Evolutionary conservation across 2,797 vertebrate genomes (phyloP), one percentile per base, ranked within the genome.

Genomic region (Periparus ater): DNA sequence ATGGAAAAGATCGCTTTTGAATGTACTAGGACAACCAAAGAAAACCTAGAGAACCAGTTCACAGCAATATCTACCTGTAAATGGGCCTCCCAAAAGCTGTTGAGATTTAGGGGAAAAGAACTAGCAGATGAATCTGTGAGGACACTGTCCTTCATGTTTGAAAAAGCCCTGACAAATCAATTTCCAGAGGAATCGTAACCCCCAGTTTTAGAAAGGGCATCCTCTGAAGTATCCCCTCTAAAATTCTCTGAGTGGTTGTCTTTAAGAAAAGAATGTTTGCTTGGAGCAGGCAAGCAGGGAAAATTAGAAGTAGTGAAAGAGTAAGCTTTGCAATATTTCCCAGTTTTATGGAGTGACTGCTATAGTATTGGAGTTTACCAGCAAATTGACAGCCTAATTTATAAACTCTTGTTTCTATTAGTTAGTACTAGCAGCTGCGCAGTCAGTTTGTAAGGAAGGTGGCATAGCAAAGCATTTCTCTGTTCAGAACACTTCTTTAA

Each of bases 151-250:
- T 30, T 61, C 30, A 22, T 34, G 23, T 27, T 42, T 34, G 14
- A 74, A 60, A 60, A 60, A 47, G 10, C 11, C 1, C 0, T 34
- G 47, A 54, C 38, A 0, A 0, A 19, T 23, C 8, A 68, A 54
- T 22, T 42, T 32, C 22, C 34, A 74, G 18, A 88, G 42, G 40
- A 81, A 54, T 36, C 32, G 19, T 32, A 75, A 61, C 2, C 1
- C 4, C 1, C 30, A 16, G 3, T 48, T 36, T 61, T 17, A 68
- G 26, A 61, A 61, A 48, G 13, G 17, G 2, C 32, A 55, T 99
- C 85, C 97, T 99, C 61, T 98, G 98, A 88, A 98, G 97, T 6
- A 98, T 98, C 58, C 97, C 98, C 10, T 97, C 95, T 70, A 98
- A 98, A 96, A 97, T 99, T 58, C 95, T 99, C 32, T 97, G 97